phyloP scores from a whole-genome alignment of 1,140 invertebrate genomes.

The Bombyx mori region DNA sequence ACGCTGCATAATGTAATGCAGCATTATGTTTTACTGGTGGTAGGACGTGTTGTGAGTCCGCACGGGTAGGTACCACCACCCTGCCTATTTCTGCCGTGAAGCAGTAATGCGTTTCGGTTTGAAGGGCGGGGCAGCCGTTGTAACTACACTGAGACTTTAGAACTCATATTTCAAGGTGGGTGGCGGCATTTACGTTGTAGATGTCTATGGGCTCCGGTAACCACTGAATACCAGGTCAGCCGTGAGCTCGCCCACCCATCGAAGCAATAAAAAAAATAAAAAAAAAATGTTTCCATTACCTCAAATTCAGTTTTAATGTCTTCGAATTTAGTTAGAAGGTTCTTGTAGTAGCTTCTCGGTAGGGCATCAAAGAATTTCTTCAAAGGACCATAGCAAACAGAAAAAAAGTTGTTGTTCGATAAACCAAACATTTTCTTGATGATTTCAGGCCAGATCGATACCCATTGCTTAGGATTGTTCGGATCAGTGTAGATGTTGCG shows the following conservation, averaged over 20 bases:
- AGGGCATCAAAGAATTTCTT: constrained; percentile 69
- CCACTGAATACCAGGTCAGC: too few relatives aligned
- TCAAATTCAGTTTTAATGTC: constrained; percentile 73
- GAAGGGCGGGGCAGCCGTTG: too few relatives aligned
- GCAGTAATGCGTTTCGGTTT: too few relatives aligned
- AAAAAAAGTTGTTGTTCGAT: constrained; percentile 72
- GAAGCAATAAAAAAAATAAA: too few relatives aligned
- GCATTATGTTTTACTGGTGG: neutral
- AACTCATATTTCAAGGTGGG: too few relatives aligned
- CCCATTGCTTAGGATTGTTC: constrained; percentile 70
- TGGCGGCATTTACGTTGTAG: too few relatives aligned
- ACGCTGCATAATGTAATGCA: neutral
- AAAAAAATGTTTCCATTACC: constrained; percentile 34
- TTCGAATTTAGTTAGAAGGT: constrained; percentile 66
- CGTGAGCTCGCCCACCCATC: too few relatives aligned
- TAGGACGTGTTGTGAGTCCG: too few relatives aligned
- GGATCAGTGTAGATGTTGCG: constrained; percentile 74
- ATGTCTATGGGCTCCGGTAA: too few relatives aligned
- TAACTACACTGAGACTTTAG: too few relatives aligned
- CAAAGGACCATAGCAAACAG: constrained; percentile 71
- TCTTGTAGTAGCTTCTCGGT: constrained; percentile 65
- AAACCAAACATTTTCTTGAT: constrained; percentile 71
- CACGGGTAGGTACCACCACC: too few relatives aligned
- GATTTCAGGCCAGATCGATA: constrained; percentile 71
- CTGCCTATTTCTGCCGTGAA: too few relatives aligned